Base-by-base conservation (phyloP, 35 echinoderm and acorn worm species). In the Ophioderma brevispina region DNA sequence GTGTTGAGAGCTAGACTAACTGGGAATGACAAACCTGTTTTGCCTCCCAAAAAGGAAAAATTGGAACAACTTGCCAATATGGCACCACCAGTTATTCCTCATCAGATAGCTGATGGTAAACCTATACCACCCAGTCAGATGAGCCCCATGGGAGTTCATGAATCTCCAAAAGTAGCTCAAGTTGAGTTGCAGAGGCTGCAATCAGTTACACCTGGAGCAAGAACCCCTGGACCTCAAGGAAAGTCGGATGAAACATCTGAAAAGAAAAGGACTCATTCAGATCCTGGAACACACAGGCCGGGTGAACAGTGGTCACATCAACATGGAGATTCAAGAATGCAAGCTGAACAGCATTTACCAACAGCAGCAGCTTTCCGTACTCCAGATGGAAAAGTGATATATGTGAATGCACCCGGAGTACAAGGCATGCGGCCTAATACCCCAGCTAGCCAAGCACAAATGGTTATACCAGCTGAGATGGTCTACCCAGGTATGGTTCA, bases 1-100 rank as follows among this genome's bases (percentile, higher is more conserved):
- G 92, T 98, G 39, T 39, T 98, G 49, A 82, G 96, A 33, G 89
- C 89, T 37, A 64, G 91, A 30, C 83, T 98, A 30, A 89, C 83
- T 25, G 64, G 89, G 80, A 8, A 6, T 21, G 33, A 32, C 32
- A 76, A 49, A 76, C 21, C 82, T 13, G 76, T 86, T 41, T 78
- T 91, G 40, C 90, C 82, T 59, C 82, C 89, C 35, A 85, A 85
- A 33, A 85, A 85, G 37, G 83, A 85, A 64, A 85, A 85, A 37
- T 37, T 85, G 25, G 83, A 37, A 37, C 83, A 85, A 5, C n/a
- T 70, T 15, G 46, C 55, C 13, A 85, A 64, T 70, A 40, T 59
- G 1, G 83, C 83, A 35, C 37, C 46, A 35, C 50, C 31, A 59
- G 32, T 25, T 31, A 46, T 46, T 17, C 19, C 41, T 25, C 80